Conservation (phyloP, 2,797 vertebrate genomes). For the Rousettus madagascariensis region DNA sequence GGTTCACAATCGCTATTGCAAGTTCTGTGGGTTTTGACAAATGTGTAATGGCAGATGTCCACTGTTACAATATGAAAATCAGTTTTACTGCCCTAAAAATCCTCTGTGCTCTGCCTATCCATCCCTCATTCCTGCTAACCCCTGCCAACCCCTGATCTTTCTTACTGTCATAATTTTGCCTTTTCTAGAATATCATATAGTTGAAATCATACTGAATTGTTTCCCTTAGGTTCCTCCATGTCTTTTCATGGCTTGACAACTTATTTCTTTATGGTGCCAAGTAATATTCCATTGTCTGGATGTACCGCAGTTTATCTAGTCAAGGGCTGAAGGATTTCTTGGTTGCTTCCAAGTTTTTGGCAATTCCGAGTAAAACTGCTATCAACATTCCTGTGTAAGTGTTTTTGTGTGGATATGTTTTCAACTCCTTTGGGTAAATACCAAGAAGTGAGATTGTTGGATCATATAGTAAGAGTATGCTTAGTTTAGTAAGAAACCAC, state of each 20-base stretch:
- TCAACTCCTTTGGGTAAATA: slow-evolving; percentile 4
- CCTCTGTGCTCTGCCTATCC: background rate
- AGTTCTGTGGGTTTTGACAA: background rate
- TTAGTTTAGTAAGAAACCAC: background rate
- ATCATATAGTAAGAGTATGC: background rate
- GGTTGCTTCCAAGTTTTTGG: background rate
- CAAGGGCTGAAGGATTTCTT: background rate
- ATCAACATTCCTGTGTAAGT: background rate
- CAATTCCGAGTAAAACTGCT: background rate
- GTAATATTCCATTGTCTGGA: background rate
- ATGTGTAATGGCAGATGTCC: background rate
- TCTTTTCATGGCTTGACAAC: background rate
- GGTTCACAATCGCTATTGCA: background rate
- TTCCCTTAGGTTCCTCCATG: background rate
- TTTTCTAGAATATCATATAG: background rate
- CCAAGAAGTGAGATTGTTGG: background rate
- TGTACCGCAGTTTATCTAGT: background rate
- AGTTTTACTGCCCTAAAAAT: background rate
- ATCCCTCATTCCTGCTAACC: background rate
- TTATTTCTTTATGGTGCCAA: background rate
- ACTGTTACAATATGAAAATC: background rate
- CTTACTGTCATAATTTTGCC: background rate
- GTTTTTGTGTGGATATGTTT: background rate
- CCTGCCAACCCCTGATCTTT: background rate
- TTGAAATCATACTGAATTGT: background rate